Evolutionary conservation across 2,113 vertebrate genomes (phyloP).

Genomic region (Myotis yumanensis): DNA sequence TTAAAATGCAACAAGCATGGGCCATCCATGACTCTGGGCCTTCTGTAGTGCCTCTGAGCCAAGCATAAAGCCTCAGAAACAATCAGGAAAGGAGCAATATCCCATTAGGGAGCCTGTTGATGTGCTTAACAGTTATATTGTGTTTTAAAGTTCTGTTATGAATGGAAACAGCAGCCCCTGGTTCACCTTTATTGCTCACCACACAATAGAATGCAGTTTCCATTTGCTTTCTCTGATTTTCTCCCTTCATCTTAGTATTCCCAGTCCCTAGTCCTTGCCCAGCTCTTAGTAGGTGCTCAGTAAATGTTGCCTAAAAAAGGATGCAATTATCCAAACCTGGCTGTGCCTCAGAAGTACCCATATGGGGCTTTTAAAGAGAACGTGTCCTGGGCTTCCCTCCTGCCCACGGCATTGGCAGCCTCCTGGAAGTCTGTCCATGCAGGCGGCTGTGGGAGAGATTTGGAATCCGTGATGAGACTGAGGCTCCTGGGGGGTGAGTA

Average conservation of each 20-base stretch:
- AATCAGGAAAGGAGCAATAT: background rate
- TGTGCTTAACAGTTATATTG: constrained; percentile 3
- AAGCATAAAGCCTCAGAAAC: background rate
- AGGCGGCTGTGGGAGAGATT: background rate
- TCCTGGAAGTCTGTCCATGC: background rate
- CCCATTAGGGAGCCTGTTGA: background rate
- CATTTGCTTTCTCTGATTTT: background rate
- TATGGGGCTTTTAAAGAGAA: background rate
- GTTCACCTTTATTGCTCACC: background rate
- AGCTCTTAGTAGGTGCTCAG: background rate
- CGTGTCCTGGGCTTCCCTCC: background rate
- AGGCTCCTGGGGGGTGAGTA: background rate
- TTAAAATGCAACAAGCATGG: background rate
- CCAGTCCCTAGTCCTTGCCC: background rate
- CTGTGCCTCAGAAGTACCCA: background rate
- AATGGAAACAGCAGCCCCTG: background rate
- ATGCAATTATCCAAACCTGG: background rate
- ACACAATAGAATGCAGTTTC: background rate
- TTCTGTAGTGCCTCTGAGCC: background rate
- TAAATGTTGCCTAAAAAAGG: background rate
- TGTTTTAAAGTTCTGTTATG: constrained; percentile 40
- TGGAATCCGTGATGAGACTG: background rate
- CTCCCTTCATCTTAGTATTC: background rate
- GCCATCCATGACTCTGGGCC: background rate
- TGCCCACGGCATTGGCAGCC: no score